A percentile compares a stretch with the other conserved stretches of the same genome.
Evolutionary conservation across 2,113 vertebrate species (phyloP).

Genomic region (Crotalus tigris): DNA sequence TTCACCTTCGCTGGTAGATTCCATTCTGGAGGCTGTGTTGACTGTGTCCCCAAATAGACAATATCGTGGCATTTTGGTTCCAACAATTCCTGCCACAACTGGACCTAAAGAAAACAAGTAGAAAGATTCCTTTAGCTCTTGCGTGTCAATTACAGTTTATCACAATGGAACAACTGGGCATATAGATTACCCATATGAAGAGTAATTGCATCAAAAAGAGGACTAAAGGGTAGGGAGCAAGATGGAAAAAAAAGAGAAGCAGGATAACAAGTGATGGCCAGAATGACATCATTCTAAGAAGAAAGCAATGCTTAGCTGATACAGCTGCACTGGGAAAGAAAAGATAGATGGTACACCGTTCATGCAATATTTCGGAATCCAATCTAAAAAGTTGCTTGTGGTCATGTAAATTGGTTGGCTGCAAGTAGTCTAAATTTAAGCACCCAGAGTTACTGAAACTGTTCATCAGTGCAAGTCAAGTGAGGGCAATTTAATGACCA

Average conservation of each 20-base stretch:
- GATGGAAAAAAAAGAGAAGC: background rate
- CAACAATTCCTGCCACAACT: conserved; percentile 86
- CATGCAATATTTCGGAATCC: background rate
- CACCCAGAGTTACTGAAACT: background rate
- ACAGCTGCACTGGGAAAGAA: background rate
- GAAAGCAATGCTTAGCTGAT: background rate
- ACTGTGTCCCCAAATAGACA: conserved; percentile 91
- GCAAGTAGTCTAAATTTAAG: background rate
- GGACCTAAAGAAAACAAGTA: conserved; percentile 67
- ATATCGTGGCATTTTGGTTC: conserved; percentile 90
- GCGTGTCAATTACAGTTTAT: too few relatives aligned
- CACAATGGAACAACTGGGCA: background rate
- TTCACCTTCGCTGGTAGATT: conserved; percentile 84
- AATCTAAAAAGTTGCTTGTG: background rate
- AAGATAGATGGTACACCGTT: background rate
- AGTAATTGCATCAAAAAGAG: background rate
- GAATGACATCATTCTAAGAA: background rate
- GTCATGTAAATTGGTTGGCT: background rate
- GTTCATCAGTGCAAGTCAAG: background rate
- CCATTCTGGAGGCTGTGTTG: conserved; percentile 89
- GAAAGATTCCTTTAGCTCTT: background rate
- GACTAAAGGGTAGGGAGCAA: background rate
- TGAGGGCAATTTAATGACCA: background rate
- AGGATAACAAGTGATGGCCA: background rate
- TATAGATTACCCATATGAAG: background rate